phyloP scores from a whole-genome alignment of 1,140 invertebrate genomes.

The Eumaeus atala region DNA sequence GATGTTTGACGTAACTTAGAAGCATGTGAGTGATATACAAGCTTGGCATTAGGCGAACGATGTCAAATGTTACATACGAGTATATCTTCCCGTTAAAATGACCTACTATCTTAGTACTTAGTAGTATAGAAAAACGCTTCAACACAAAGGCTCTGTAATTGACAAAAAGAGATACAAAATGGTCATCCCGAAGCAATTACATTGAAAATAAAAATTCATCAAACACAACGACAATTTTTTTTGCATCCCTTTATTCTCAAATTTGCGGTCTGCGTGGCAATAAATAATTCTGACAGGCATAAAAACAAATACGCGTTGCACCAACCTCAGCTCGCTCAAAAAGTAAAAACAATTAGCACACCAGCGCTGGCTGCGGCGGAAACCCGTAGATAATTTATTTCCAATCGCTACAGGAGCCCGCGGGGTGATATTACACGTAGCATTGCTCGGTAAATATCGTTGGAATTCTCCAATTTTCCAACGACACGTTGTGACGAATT shows the following conservation, averaged over 20 bases:
- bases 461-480: slow-evolving; percentile 22
- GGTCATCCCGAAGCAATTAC: too few species aligned
- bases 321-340: slow-evolving; percentile 37
- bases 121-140: too few species aligned
- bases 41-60: too few species aligned
- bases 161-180: too few species aligned
- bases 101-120: too few species aligned
- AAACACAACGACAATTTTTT: slow-evolving; percentile 6
- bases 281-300: slow-evolving; percentile 41
- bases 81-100: too few species aligned
- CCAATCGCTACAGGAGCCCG: slow-evolving; percentile 37
- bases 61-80: too few species aligned
- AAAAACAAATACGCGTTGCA: slow-evolving; percentile 43
- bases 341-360: slow-evolving; percentile 55
- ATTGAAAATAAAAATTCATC: slow-evolving; percentile 8
- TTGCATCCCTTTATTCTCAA: slow-evolving; percentile 32
- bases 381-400: slow-evolving; percentile 53
- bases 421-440: slow-evolving; percentile 31
- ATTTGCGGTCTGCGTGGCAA: slow-evolving; percentile 32
- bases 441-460: slow-evolving; percentile 30
- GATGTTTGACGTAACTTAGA: too few species aligned
- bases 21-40: too few species aligned
- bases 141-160: too few species aligned
- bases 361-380: slow-evolving; percentile 31
- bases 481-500: slow-evolving; percentile 14